Evolutionary conservation across 2,888 invertebrate species (phyloP), one percentile per base, ranked within the genome.

Genomic region (Meghimatium bilineatum): DNA sequence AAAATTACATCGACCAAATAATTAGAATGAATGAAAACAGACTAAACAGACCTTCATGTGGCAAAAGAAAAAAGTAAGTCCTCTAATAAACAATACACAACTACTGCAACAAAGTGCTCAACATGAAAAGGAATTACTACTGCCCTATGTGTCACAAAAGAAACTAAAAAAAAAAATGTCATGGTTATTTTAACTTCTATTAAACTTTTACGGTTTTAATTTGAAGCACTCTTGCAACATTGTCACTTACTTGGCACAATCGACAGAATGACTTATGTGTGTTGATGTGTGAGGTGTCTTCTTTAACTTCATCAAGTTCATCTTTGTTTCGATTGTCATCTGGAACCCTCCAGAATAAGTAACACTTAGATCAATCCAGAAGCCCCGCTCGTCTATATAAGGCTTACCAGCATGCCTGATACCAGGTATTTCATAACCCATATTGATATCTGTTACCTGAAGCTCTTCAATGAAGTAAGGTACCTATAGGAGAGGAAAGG

Each of bases 391-490:
- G 94, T 98, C 97, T 86, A 96, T 93, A 71, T 95, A 93, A 0
- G 97, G 97, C 80, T 89, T 88, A 67, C 90, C 90, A n/a, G 91
- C 90, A 75, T 91, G 88, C 0, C 92, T 88, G 75, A 94, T 91
- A 80, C 92, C 89, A 36, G 94, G 94, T 77, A 93, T 88, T 81
- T 91, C 91, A 34, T 88, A 87, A 66, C 96, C 96, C 88, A 97
- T 95, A 72, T 96, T 95, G 89, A 97, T 94, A 91, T 96, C 96
- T 56, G 96, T 96, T 88, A 98, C 95, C 77, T 95, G 94, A 80
- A 98, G 95, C 88, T 96, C 96, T 87, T 97, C 97, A 95, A 98
- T 97, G 94, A 98, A 97, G 90, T 96, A 96, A 0, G 98, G 98
- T 87, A 97, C 94, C 93, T 93, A 88, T 49, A 17, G 34, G 1